These are phyloP conservation scores for Umimayanthus chanpuru DNA, from an alignment of 92 coral and sea anemone genomes.

Conservation along the genomic window DNA sequence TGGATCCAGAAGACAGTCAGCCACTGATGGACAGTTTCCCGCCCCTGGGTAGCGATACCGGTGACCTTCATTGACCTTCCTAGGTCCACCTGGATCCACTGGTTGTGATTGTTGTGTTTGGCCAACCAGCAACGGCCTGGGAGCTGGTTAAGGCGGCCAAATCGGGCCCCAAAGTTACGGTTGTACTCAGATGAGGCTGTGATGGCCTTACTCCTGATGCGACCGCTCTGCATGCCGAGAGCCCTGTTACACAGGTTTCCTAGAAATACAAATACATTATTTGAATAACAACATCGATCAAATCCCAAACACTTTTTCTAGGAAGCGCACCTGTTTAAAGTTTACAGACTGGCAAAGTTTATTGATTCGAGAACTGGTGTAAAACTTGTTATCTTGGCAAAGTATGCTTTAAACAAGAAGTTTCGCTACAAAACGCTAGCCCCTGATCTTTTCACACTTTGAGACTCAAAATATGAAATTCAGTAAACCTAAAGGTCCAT, in stretches of 20 bases:
- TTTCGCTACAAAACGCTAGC: neutral
- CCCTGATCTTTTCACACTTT: too few relatives aligned
- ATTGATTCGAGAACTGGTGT: too few relatives aligned
- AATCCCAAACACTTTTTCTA: neutral
- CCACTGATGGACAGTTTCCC: slow-evolving; percentile 35
- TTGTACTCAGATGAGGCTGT: slow-evolving; percentile 73
- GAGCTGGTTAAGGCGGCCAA: slow-evolving; percentile 60
- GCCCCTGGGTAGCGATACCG: slow-evolving; percentile 32
- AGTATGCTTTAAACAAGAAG: neutral
- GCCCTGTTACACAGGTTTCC: slow-evolving; percentile 70
- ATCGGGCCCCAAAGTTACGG: slow-evolving; percentile 51
- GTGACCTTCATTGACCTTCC: slow-evolving; percentile 31
- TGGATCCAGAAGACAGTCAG: slow-evolving; percentile 22
- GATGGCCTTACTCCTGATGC: slow-evolving; percentile 65
- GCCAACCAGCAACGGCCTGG: slow-evolving; percentile 75
- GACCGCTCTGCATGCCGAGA: slow-evolving; percentile 77
- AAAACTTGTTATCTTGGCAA: too few relatives aligned
- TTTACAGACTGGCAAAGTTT: neutral
- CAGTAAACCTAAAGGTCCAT: too few relatives aligned
- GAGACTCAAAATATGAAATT: too few relatives aligned
- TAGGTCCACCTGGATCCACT: slow-evolving; percentile 67
- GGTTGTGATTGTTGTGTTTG: slow-evolving; percentile 69
- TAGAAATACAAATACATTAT: neutral
- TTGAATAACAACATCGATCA: neutral
- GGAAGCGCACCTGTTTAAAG: neutral